These are phyloP conservation scores for Xenopus petersii DNA, from an alignment of 2,797 vertebrate species.

Conservation along the genomic window DNA sequence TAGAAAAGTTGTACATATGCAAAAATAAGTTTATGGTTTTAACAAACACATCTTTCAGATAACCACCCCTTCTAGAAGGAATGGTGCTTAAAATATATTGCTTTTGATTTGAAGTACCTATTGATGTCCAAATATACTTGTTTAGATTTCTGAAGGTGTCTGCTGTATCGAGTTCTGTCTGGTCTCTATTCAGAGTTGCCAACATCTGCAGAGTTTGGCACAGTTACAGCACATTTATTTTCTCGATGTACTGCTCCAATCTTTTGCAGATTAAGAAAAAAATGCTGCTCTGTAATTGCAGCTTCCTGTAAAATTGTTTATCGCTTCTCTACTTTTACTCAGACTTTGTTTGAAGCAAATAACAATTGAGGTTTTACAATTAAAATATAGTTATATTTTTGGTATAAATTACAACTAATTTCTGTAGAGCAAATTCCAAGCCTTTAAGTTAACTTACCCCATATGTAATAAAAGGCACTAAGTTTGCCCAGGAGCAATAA, in stretches of 20 bases:
- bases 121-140: constrained; percentile 6
- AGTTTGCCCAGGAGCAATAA: no score
- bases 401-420: no score
- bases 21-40: no score
- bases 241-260: constrained; percentile 22
- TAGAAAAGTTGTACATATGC: no score
- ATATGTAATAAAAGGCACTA: no score
- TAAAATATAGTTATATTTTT: no score
- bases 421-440: no score
- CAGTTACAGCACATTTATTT: constrained; percentile 23
- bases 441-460: no score
- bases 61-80: no score
- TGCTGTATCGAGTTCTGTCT: constrained; percentile 24
- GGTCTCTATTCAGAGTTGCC: constrained; percentile 17
- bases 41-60: no score
- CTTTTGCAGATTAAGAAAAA: constrained; percentile 31
- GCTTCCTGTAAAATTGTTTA: constrained; percentile 14
- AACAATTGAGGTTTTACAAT: background rate
- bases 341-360: background rate
- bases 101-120: constrained; percentile 13
- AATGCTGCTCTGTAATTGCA: constrained; percentile 20
- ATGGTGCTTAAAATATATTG: constrained; percentile 2
- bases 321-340: constrained; percentile 15
- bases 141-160: constrained; percentile 29
- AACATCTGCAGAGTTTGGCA: constrained; percentile 39